Evolutionary conservation across 1,140 invertebrate species (phyloP).

Genomic region (Caenorhabditis brenneri): DNA sequence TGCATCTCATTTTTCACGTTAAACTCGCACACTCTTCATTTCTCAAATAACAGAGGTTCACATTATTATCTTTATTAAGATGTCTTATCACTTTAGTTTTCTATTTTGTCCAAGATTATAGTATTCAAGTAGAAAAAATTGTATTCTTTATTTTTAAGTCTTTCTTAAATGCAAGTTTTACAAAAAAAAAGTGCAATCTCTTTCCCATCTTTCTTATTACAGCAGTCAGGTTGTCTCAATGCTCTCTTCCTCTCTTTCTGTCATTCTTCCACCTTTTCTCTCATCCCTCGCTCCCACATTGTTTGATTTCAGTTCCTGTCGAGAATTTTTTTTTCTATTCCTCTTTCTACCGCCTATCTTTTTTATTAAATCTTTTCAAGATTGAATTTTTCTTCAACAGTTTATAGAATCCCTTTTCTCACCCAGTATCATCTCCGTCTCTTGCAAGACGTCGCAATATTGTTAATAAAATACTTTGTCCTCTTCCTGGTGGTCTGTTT

Average conservation of each 20-base stretch:
- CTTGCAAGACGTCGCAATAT: neutral
- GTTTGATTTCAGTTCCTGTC: constrained; percentile 34
- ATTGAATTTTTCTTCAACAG: no score
- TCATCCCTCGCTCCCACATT: neutral
- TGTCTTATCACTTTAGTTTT: no score
- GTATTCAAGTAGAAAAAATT: no score
- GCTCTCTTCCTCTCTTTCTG: neutral
- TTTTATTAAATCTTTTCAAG: neutral
- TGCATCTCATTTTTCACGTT: neutral
- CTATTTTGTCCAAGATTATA: no score
- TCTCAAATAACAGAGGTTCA: neutral
- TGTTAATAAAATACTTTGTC: neutral
- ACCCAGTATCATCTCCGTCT: neutral
- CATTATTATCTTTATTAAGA: no score
- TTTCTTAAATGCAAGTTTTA: neutral
- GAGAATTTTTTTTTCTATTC: neutral
- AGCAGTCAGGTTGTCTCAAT: neutral
- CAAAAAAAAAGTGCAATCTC: no score
- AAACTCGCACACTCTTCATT: neutral
- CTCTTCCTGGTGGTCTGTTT: neutral
- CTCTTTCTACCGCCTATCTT: neutral
- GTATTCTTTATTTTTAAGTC: neutral
- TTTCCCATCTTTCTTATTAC: neutral
- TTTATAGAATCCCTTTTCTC: neutral
- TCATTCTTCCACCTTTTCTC: neutral